Evolutionary conservation across 2,113 vertebrate genomes (phyloP), one percentile per base, ranked within the genome.

Genomic region (Aplodontia rufa): DNA sequence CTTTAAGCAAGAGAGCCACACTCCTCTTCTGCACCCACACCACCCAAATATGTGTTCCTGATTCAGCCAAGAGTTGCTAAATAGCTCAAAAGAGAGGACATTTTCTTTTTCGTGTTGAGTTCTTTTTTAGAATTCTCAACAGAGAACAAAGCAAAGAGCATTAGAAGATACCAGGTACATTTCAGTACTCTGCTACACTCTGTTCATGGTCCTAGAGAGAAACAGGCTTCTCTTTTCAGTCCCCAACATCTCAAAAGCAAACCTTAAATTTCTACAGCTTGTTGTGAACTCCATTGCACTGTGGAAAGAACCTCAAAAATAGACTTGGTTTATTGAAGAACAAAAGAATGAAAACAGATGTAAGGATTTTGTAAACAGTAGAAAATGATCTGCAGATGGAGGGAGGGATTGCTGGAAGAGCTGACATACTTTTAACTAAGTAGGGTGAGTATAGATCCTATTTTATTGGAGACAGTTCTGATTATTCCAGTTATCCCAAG

Each of bases 341-440:
- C 64, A 93, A 92, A 97, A 97, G 90, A 98, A 98, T 96, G 64
- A 97, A 98, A 97, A 87, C 97, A 98, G 91, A 98, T 96, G 94
- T 92, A 91, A 97, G 76, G 83, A 32, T 97, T 91, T 84, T 60
- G 40, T 97, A 97, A 98, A 96, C 76, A 97, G 71, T 1, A 30
- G 93, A 87, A 97, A 98, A 97, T 91, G 88, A 95, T 92, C 82
- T 91, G 35, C 85, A 96, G 94, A 92, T 97, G 95, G 79, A 94
- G 91, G 90, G 94, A 96, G 96, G 90, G 81, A 58, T 58, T 14
- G 32, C 26, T 17, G 1, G 83, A 95, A 97, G 37, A 97, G 60
- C 93, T 96, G 94, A 87, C 95, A 40, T n/a, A 95, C 69, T 83
- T 94, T 24, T 53, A 97, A 47, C 53, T 86, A 94, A 87, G 64